Percentiles rank a stretch among this genome's conserved stretches.
Evolutionary conservation across 1,140 invertebrate genomes (phyloP).

Genomic region (Drosophila lowei): DNA sequence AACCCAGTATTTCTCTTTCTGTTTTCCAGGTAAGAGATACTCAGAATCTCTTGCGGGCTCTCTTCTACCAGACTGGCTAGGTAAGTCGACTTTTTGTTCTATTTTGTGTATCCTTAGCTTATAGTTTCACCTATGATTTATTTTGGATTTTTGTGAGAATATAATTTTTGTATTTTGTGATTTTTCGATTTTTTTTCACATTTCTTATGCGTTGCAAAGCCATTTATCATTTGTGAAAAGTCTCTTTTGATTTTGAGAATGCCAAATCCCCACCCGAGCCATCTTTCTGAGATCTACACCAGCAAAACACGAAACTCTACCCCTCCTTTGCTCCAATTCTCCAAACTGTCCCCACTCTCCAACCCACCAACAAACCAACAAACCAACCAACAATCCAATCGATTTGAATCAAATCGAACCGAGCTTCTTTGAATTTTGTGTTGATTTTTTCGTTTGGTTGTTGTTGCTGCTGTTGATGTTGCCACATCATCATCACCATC

Average conservation of each 20-base stretch:
- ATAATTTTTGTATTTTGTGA: slow-evolving; percentile 51
- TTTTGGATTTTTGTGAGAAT: slow-evolving; percentile 56
- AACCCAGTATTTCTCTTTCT: slow-evolving; percentile 42
- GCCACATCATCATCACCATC: slow-evolving; percentile 53
- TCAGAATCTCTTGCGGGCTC: slow-evolving; percentile 84
- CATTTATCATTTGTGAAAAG: slow-evolving; percentile 39
- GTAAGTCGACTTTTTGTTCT: slow-evolving; percentile 78
- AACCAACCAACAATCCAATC: slow-evolving; percentile 33
- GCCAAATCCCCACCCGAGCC: slow-evolving; percentile 32
- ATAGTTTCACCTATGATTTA: slow-evolving; percentile 64
- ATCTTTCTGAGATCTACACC: slow-evolving; percentile 35
- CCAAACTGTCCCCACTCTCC: slow-evolving; percentile 3
- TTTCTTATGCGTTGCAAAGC: slow-evolving; percentile 63
- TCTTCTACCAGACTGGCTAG: slow-evolving; percentile 83
- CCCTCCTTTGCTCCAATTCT: slow-evolving; percentile 1
- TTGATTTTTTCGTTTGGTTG: slow-evolving; percentile 58
- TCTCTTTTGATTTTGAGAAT: slow-evolving; percentile 49
- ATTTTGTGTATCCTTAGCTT: slow-evolving; percentile 69
- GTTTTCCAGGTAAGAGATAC: slow-evolving; percentile 83
- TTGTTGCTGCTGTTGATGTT: slow-evolving; percentile 61
- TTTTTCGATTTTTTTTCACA: slow-evolving; percentile 23
- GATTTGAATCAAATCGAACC: slow-evolving; percentile 34
- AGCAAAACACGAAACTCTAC: slow-evolving; percentile 19
- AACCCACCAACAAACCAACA: neutral
- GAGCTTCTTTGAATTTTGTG: slow-evolving; percentile 72